Percentiles rank a stretch among this genome's conserved stretches.
Conservation (phyloP, 2,797 vertebrate genomes). For the Platalea minor region DNA sequence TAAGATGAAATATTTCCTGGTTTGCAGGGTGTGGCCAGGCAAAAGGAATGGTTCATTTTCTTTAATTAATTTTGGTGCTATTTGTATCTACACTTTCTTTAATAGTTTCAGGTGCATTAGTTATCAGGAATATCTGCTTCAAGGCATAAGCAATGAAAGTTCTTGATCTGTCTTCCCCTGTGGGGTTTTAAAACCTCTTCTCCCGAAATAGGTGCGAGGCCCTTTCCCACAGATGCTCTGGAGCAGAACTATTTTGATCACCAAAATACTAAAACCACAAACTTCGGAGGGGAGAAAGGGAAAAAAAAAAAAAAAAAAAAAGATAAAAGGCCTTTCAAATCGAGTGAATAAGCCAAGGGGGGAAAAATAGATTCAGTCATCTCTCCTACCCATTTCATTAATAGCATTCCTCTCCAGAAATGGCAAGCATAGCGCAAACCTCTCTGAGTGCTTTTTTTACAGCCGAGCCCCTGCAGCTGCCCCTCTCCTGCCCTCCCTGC, state of each 20-base stretch:
- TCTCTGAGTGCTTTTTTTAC: fast-evolving
- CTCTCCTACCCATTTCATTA: background rate
- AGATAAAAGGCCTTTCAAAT: background rate
- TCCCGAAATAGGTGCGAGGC: background rate
- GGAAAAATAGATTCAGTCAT: background rate
- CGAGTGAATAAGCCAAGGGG: background rate
- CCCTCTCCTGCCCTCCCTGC: background rate
- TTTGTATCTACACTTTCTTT: background rate
- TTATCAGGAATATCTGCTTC: background rate
- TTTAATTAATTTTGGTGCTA: background rate
- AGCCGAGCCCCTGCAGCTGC: background rate
- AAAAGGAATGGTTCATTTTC: background rate
- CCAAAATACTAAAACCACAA: background rate
- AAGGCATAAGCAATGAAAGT: background rate
- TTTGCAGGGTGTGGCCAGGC: background rate
- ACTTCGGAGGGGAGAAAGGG: background rate
- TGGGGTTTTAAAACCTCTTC: background rate
- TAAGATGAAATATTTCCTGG: background rate
- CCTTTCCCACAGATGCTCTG: background rate
- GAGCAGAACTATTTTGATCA: background rate
- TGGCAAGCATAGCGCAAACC: fast-evolving
- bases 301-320: too few relatives aligned
- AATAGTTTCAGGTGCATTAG: background rate
- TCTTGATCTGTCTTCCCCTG: background rate
- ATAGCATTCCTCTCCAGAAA: background rate